Evolutionary conservation across 2,797 vertebrate genomes (phyloP).

Genomic region (Poecilia picta): DNA sequence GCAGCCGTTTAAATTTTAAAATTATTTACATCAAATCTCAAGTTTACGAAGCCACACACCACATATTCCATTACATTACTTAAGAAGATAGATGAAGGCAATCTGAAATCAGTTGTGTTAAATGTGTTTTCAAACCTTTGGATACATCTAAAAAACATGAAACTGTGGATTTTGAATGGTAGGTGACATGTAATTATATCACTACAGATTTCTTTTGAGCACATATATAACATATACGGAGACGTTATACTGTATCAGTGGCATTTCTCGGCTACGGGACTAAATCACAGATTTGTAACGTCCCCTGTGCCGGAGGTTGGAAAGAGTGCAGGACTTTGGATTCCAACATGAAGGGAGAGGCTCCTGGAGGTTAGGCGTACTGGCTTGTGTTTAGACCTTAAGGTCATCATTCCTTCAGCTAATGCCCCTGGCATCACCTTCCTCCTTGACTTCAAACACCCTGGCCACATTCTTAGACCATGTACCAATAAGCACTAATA

Average conservation of each 20-base stretch:
- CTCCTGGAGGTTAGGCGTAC: constrained; percentile 72
- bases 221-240: not conserved
- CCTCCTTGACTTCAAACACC: constrained; percentile 85
- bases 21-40: not conserved
- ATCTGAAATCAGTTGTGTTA: not conserved
- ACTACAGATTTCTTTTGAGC: not conserved
- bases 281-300: constrained; percentile 41
- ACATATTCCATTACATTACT: not conserved
- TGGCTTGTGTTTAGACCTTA: constrained; percentile 81
- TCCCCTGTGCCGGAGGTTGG: constrained; percentile 26
- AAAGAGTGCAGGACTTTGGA: constrained; percentile 54
- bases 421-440: constrained; percentile 84
- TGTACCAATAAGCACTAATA: constrained; percentile 91
- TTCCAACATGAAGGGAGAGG: constrained; percentile 74
- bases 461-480: constrained; percentile 82
- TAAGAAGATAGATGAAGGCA: not conserved
- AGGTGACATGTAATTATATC: not conserved
- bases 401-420: constrained; percentile 83
- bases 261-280: constrained; percentile 21
- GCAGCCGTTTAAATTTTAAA: no score
- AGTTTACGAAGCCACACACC: not conserved
- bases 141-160: not conserved
- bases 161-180: not conserved
- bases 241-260: constrained; percentile 16
- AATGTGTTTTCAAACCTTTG: not conserved